phyloP scores from a whole-genome alignment of 2,113 vertebrate species.

The Microcebus murinus region DNA sequence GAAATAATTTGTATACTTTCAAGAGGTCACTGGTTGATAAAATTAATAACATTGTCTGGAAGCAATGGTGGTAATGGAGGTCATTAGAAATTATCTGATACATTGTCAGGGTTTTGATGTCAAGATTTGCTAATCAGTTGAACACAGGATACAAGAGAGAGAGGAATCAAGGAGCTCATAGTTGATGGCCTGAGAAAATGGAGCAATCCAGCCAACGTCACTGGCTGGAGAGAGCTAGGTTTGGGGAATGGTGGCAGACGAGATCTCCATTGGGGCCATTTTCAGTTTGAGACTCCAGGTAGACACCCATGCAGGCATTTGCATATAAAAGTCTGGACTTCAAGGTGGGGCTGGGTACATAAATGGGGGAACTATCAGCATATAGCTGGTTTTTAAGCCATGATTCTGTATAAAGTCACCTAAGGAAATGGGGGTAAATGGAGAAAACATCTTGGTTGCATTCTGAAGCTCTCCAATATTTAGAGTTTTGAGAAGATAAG shows the following conservation, averaged over 20 bases:
- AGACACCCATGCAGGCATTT: too few relatives aligned
- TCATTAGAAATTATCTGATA: background rate
- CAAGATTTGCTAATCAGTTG: background rate
- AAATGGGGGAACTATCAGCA: background rate
- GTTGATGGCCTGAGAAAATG: background rate
- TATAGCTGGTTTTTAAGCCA: background rate
- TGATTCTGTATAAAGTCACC: background rate
- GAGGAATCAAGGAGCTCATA: background rate
- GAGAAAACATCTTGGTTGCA: background rate
- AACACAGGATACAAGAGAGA: background rate
- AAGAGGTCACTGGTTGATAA: background rate
- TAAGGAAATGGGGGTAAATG: background rate
- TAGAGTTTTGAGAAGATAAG: slow-evolving; percentile 16
- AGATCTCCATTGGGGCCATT: background rate
- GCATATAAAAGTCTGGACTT: background rate
- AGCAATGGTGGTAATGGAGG: background rate
- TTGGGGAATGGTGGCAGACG: background rate
- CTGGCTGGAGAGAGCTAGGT: background rate
- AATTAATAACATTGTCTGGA: background rate
- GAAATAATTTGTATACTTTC: background rate
- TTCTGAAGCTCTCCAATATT: background rate
- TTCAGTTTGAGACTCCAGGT: background rate
- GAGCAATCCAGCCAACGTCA: background rate
- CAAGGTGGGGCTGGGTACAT: background rate
- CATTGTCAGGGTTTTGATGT: background rate